Percentiles rank a stretch among this genome's conserved stretches.
Evolutionary conservation across 64 coral and sea anemone genomes (phyloP).

Genomic region (Montipora efflorescens): DNA sequence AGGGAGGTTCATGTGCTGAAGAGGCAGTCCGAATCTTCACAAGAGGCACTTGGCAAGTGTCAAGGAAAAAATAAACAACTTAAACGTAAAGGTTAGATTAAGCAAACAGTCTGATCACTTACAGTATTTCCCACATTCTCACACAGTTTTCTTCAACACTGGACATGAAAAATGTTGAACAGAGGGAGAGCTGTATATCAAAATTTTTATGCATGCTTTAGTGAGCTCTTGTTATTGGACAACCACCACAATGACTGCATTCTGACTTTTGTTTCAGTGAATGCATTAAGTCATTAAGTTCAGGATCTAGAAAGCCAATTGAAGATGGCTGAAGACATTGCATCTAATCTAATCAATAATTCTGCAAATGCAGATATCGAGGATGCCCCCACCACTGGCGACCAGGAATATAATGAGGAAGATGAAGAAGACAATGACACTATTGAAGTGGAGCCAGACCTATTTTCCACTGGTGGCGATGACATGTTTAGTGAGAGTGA

Average conservation of each 20-base stretch:
- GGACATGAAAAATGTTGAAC: background rate
- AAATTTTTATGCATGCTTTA: background rate
- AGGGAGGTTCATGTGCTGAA: background rate
- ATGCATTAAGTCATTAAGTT: background rate
- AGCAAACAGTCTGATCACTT: background rate
- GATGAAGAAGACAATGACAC: background rate
- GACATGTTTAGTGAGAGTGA: background rate
- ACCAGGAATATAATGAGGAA: background rate
- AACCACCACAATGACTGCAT: background rate
- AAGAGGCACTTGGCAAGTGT: constrained; percentile 30
- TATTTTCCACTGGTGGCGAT: background rate
- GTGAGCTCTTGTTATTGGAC: background rate
- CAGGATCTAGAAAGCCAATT: background rate
- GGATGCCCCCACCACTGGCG: background rate
- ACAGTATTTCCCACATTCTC: background rate
- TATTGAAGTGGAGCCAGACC: background rate
- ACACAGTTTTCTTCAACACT: background rate
- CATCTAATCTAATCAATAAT: background rate
- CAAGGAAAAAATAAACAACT: constrained; percentile 37
- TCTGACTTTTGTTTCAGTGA: background rate
- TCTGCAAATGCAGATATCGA: background rate
- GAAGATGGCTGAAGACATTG: background rate
- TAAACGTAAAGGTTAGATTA: constrained; percentile 7
- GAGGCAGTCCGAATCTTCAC: background rate
- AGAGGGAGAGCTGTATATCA: background rate